Evolutionary conservation across 1,140 invertebrate species (phyloP), one percentile per base, ranked within the genome.

Genomic region (Lithobius niger): DNA sequence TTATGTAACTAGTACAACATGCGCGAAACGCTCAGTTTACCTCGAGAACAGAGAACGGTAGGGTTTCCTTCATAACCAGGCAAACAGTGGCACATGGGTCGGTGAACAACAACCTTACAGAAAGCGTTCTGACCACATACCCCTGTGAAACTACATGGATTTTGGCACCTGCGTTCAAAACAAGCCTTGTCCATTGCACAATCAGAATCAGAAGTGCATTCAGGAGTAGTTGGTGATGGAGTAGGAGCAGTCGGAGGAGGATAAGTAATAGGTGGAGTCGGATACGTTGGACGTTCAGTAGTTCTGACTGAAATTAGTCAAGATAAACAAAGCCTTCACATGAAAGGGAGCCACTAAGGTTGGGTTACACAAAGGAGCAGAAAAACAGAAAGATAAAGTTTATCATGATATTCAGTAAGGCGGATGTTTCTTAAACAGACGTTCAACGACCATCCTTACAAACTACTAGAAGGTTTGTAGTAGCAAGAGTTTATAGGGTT

Each of bases 171-270:
- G 1, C 56, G 57, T 72, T 85, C 83, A 71, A 89, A 80, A 77
- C 90, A 94, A 67, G 86, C 84, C 76, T 88, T 86, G 72, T 91
- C 86, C 73, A 83, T 82, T 58, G 86, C 80, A 76, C 90, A 94
- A 74, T 91, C 87, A 75, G 79, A 78, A 78, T 93, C 86, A 28
- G 45, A 21, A 27, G 44, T 48, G 49, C 47, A 51, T 18, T 58
- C 55, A 16, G 25, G 19, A 6, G 3, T 2, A n/a, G 42, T 43
- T 49, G 45, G 43, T 3, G 48, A 19, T 22, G 24, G 19, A 54
- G 56, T 18, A 31, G 58, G 62, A 62, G 61, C 59, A 66, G 55
- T 59, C 61, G 66, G 66, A 72, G 72, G 75, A 74, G 74, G 78
- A 70, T 15, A 61, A 88, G 53, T 52, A 45, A 48, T 6, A 53